Evolutionary conservation across 2,113 vertebrate genomes (phyloP).

Genomic region (Euleptes europaea): DNA sequence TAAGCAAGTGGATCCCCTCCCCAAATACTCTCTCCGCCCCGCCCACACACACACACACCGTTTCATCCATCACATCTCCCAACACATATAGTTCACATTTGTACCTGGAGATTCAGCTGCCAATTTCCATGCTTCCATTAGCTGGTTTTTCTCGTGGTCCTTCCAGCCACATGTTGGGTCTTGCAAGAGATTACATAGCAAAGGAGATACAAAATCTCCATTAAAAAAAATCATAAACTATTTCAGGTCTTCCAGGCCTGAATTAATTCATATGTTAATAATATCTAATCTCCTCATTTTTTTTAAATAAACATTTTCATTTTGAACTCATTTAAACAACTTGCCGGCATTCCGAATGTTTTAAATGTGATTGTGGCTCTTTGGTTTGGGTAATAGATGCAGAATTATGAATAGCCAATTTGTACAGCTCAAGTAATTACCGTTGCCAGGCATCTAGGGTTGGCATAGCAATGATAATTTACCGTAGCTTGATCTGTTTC

Average conservation of each 20-base stretch:
- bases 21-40: background rate
- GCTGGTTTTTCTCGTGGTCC: slow-evolving; percentile 65
- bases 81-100: slow-evolving; percentile 44
- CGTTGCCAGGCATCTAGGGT: slow-evolving; percentile 62
- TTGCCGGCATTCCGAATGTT: slow-evolving; percentile 61
- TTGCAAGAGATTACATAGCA: slow-evolving; percentile 58
- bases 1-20: slow-evolving; percentile 68
- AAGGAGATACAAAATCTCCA: slow-evolving; percentile 39
- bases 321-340: slow-evolving; percentile 62
- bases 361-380: slow-evolving; percentile 65
- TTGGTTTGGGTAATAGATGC: slow-evolving; percentile 54
- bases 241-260: slow-evolving; percentile 65
- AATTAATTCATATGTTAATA: slow-evolving; percentile 70
- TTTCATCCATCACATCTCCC: background rate
- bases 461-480: slow-evolving; percentile 65
- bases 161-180: slow-evolving; percentile 57
- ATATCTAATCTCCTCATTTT: slow-evolving; percentile 59
- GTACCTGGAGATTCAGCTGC: slow-evolving; percentile 60
- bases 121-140: slow-evolving; percentile 46
- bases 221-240: slow-evolving; percentile 59
- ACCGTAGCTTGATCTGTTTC: slow-evolving; percentile 62
- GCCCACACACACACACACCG: too few species aligned
- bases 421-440: slow-evolving; percentile 52
- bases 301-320: slow-evolving; percentile 69
- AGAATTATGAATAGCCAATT: slow-evolving; percentile 63